phyloP scores from a whole-genome alignment of 2,888 invertebrate species.

The Selenia dentaria region DNA sequence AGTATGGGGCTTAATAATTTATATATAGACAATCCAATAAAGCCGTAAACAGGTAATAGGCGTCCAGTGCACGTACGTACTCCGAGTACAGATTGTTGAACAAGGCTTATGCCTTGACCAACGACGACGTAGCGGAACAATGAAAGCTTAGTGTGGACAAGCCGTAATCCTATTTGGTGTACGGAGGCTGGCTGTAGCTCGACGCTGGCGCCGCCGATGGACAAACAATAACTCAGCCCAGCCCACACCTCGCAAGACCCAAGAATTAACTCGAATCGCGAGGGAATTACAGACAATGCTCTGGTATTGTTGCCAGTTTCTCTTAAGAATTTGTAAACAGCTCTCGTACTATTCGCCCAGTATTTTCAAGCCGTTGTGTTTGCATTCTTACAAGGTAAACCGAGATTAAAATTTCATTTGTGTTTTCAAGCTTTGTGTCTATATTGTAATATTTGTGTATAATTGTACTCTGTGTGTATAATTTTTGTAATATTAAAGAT shows the following conservation, averaged over 20 bases:
- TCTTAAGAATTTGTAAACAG: conserved; percentile 31
- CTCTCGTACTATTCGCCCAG: conserved; percentile 19
- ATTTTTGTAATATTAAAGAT: no score
- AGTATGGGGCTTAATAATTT: conserved; percentile 34
- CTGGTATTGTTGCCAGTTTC: conserved; percentile 27
- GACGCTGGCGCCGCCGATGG: conserved; percentile 34
- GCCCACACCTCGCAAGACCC: conserved; percentile 42
- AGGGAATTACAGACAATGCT: conserved; percentile 30
- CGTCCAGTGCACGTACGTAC: conserved; percentile 41
- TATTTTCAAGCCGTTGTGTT: conserved; percentile 21
- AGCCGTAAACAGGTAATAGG: conserved; percentile 41
- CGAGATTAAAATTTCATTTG: conserved; percentile 25
- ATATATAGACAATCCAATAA: conserved; percentile 38
- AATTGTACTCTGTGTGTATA: no score
- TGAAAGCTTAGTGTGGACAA: conserved; percentile 51
- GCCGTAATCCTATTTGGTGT: conserved; percentile 60
- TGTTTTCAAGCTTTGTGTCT: no score
- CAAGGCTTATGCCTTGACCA: conserved; percentile 37
- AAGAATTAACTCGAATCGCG: conserved; percentile 39
- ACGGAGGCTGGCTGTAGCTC: conserved; percentile 28
- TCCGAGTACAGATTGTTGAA: conserved; percentile 44
- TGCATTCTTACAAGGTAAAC: conserved; percentile 24
- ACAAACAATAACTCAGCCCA: conserved; percentile 55
- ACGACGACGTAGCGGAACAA: conserved; percentile 48
- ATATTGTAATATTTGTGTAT: no score